phyloP scores from a whole-genome alignment of 2,113 vertebrate species.

The Muntiacus reevesi region DNA sequence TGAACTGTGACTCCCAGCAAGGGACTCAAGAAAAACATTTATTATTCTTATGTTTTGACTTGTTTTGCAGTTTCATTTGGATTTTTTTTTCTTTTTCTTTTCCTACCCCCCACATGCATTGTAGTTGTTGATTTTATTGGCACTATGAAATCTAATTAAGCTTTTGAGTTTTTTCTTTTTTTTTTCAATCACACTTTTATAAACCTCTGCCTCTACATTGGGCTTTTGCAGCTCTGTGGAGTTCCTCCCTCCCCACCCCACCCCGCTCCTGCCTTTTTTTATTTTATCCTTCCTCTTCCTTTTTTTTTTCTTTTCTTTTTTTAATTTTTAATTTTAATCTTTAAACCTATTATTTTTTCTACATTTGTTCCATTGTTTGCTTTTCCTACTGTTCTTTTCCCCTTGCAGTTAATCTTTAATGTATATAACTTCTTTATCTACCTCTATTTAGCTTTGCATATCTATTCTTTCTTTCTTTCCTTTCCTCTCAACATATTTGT shows the following conservation, averaged over 20 bases:
- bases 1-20: not conserved
- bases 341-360: not conserved
- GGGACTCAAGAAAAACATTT: not conserved
- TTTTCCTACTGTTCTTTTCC: not conserved
- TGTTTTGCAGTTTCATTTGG: not conserved
- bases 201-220: not conserved
- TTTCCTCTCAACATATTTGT: not conserved
- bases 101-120: fast-evolving
- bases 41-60: not conserved
- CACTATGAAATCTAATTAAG: not conserved
- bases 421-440: not conserved
- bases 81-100: not conserved
- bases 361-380: not conserved
- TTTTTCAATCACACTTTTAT: not conserved
- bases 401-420: not conserved
- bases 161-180: not conserved
- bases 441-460: not conserved
- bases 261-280: not conserved
- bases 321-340: not conserved
- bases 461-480: not conserved
- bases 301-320: not conserved
- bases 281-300: not conserved
- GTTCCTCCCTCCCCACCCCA: not conserved
- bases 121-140: not conserved
- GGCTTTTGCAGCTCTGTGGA: not conserved